Base-by-base conservation (phyloP, 2,797 vertebrate genomes). In the Danio albolineatus region DNA sequence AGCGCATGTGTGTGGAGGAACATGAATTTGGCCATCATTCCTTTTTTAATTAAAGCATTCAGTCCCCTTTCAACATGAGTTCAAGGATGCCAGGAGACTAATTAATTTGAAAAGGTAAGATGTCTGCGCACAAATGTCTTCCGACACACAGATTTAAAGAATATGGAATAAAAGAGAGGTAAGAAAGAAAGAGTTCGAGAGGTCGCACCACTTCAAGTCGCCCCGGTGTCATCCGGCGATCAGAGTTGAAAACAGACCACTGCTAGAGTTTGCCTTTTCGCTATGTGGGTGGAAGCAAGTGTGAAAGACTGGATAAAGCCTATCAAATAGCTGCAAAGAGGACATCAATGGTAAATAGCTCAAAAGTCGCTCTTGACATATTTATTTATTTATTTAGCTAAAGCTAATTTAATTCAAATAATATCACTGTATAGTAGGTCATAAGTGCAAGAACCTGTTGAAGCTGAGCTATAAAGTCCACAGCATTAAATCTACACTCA, bases 1-100 rank as follows among this genome's bases (percentile, higher is more conserved):
- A 62, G 43, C 0, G 43, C 65, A 60, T 73, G 39, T 16, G 56
- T 53, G 71, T 59, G 70, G 67, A 77, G 73, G 57, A 70, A 62
- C 59, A 66, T 78, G 64, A 83, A 85, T 87, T 79, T 38, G 64
- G 79, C 78, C 66, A 78, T 82, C 67, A 64, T 81, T 83, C n/a
- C 49, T 69, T 36, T 83, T 85, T 87, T 85, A 87, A 86, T 85
- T 82, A 85, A 87, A 56, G 48, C 59, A 71, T 82, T 79, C 71
- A 19, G 39, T 66, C 81, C 49, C 54, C 79, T 76, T 83, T 80
- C 72, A 85, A 49, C 48, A 4, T 0, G 43, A 61, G 74, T 80
- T 85, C 84, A 74, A 81, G 81, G 84, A 83, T 81, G 73, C 79
- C 72, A 65, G 76, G 48, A 71, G 82, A 83, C 81, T 78, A 81